Evolutionary conservation across 2,797 vertebrate species (phyloP).

Genomic region (Acrocephalus scirpaceus): DNA sequence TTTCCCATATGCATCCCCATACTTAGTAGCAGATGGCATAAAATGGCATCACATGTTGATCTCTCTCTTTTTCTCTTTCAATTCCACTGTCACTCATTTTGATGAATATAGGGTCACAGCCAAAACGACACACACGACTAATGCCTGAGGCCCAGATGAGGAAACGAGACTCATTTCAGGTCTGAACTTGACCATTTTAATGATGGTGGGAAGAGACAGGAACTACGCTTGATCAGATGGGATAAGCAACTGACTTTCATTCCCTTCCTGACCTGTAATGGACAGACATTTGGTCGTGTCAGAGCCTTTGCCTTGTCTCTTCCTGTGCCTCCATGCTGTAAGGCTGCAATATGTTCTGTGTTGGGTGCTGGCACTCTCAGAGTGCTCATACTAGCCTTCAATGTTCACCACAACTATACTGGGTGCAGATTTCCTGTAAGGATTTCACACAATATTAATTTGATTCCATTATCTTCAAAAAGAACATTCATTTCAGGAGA

Average conservation of each 20-base stretch:
- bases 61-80: neutral
- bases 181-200: neutral
- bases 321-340: neutral
- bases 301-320: neutral
- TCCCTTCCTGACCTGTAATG: neutral
- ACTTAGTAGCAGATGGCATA: slow-evolving; percentile 8
- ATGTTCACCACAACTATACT: fast-evolving
- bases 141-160: neutral
- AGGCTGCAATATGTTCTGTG: neutral
- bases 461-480: neutral
- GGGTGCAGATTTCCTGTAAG: neutral
- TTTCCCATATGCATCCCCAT: slow-evolving; percentile 11
- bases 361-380: neutral
- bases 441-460: neutral
- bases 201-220: neutral
- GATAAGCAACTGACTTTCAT: neutral
- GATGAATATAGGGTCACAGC: neutral
- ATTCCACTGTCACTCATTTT: slow-evolving; percentile 2
- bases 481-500: neutral
- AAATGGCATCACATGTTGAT: slow-evolving; percentile 9
- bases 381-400: neutral
- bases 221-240: neutral
- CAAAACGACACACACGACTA: neutral
- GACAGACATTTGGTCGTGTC: neutral
- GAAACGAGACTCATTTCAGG: neutral